Base-by-base conservation (phyloP, 2,797 vertebrate species). In the Paramormyrops hopkinsi region DNA sequence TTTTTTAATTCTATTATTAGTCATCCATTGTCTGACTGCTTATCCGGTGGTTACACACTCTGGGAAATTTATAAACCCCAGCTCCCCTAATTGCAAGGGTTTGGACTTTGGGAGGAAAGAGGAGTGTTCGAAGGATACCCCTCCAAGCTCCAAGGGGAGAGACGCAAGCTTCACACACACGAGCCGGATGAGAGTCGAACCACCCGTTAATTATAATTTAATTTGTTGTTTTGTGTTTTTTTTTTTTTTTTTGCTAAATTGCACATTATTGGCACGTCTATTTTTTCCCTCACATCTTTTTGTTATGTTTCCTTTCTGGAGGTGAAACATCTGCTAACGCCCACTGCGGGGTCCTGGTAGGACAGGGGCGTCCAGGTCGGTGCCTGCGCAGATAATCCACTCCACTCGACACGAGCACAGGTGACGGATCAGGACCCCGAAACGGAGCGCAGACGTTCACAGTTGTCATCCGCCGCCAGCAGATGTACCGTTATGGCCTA, bases 401-500 rank as follows among this genome's bases (percentile, higher is more conserved):
- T 17, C 12, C 65, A 33, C 11, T 37, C 48, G 7, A 46, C 82
- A 84, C 22, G 22, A 44, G 9, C 83, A 65, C 88, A 48, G 54
- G 53, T 46, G 44, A 85, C 56, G 41, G 59, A 50, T 84, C 41
- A 50, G 83, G 82, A 86, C 82, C 44, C 46, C 17, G 46, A 37
- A 84, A 69, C 54, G 29, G 44, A 86, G 79, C 79, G 25, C 56
- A 83, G 22, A 82, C 62, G 22, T 37, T 89, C 62, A 86, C 51
- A 59, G 44, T 46, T 53, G 84, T n/a, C 48, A 83, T 3, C 59
- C 19, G 19, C 29, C 44, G 44, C 54, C 54, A 33, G 41, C 88
- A 86, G 82, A 50, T 89, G 88, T 53, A 56, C 62, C 25, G 48
- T 51, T 59, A 89, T 86, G 56, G 59, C 56, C 25, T 48, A 33